Base-by-base conservation (phyloP, 2,888 invertebrate species). In the Melieria omissa region DNA sequence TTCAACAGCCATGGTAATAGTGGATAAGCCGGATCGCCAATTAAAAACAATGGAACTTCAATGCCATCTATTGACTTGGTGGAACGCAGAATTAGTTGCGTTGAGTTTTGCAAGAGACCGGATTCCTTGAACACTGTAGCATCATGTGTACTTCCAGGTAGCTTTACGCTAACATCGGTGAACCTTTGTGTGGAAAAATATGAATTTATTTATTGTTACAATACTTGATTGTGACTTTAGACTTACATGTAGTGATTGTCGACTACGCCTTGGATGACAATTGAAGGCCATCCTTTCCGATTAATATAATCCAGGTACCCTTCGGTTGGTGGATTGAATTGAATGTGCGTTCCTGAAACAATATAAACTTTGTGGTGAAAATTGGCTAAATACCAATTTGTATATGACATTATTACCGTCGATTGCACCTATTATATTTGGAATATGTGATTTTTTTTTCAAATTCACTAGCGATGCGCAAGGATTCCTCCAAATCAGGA, bases 21-120 rank as follows among this genome's bases (percentile, higher is more conserved):
- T 9, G 71, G 74, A 63, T 74, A 72, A 61, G 74, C 72, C 12
- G 72, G 64, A 49, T 73, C 66, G n/a, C 73, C 66, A 7, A 73
- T 42, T 5, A 73, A 29, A 14, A 64, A 58, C 5, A 72, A 44
- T 6, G 61, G 65, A 12, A 47, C 58, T 46, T 7, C 63, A 42
- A 44, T 12, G n/a, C 41, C 14, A 45, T 63, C 68, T 44, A 67
- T 58, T 9, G 47, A 14, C 29, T 8, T 45, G 9, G 29, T 57
- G 57, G 10, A 46, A 54, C 14, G 46, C 7, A 55, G 70, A 64
- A 70, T 70, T 47, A 70, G 7, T 52, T 61, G 7, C 6, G 58
- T 29, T 16, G 63, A 63, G 9, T 29, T 47, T 63, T 63, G 29
- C 10, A 66, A 71, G 46, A 67, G 12, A 42, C 65, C 61, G 1